Evolutionary conservation across 2,113 vertebrate genomes (phyloP).

Genomic region (Phylloscopus trochilus): DNA sequence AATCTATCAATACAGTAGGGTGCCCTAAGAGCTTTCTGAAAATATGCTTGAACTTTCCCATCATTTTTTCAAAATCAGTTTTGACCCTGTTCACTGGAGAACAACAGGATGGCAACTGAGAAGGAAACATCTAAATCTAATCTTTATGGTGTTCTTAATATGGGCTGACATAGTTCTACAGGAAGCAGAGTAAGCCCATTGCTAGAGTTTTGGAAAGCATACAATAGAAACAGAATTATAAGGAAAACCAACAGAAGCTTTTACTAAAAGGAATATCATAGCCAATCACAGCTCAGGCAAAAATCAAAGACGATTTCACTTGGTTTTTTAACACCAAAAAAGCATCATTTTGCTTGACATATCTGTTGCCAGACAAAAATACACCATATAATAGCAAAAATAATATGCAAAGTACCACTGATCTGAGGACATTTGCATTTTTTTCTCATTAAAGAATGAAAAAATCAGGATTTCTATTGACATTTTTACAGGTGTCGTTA

Average conservation of each 20-base stretch:
- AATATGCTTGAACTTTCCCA: background rate
- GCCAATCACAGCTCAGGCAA: background rate
- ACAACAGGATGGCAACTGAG: background rate
- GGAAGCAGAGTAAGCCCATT: background rate
- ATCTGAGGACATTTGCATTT: background rate
- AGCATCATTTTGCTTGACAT: accelerated
- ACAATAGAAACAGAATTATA: background rate
- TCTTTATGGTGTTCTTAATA: background rate
- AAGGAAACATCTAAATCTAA: slow-evolving; percentile 24
- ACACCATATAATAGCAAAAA: background rate
- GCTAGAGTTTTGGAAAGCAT: background rate
- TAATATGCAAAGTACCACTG: background rate
- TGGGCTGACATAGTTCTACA: background rate
- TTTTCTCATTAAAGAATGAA: background rate
- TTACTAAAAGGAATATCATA: background rate
- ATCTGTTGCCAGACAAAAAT: background rate
- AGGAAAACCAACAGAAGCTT: background rate
- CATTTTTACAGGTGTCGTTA: background rate
- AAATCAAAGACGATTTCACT: background rate
- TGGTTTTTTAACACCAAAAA: background rate
- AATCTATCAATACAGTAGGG: background rate
- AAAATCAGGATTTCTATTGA: background rate
- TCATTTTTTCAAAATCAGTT: background rate
- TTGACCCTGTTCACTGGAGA: background rate
- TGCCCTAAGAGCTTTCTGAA: background rate